Evolutionary conservation across 1,140 invertebrate genomes (phyloP), one percentile per base, ranked within the genome.

Genomic region (Marisa cornuarietis): DNA sequence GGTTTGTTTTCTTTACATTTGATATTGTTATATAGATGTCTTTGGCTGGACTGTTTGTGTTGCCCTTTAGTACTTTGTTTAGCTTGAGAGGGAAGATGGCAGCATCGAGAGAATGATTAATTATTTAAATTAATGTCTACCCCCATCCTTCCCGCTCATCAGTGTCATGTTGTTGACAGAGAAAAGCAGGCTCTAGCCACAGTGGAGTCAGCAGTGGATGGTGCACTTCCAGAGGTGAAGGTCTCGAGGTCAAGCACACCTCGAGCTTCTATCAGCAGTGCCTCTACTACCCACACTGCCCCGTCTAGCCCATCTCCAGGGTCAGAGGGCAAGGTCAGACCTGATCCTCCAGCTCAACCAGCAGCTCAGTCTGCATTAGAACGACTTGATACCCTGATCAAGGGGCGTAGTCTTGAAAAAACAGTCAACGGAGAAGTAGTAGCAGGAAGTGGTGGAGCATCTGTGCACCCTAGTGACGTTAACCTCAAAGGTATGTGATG

Each of bases 361-460:
- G 58, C 78, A 42, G 58, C 61, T 71, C 81, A 18, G 78, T 87
- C 85, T 16, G 90, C 91, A 20, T 92, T 94, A 82, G 93, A 93
- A 83, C 90, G 93, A 26, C 87, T 94, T 31, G 94, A 94, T 85
- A 92, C 92, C 68, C 90, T 94, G 18, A 92, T 94, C 20, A 94
- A 94, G 79, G 71, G 58, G 0, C 62, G 74, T 1, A 49, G 76
- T 20, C 42, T 79, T 22, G 78, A 79, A 62, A 82, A 82, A 58
- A 79, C 61, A 54, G 83, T 79, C 22, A 80, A 77, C 22, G 65
- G 81, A 61, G 63, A 77, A 10, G 31, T 77, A 20, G 52, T 62
- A 58, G 74, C 74, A 51, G 68, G 51, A 51, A 74, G 77, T 62
- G 49, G 51, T 20, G 26, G 68, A 51, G 31, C 81, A 13, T 66